Evolutionary conservation across 2,797 vertebrate genomes (phyloP), one percentile per base, ranked within the genome.

Genomic region (Pseudomugil gertrudae): DNA sequence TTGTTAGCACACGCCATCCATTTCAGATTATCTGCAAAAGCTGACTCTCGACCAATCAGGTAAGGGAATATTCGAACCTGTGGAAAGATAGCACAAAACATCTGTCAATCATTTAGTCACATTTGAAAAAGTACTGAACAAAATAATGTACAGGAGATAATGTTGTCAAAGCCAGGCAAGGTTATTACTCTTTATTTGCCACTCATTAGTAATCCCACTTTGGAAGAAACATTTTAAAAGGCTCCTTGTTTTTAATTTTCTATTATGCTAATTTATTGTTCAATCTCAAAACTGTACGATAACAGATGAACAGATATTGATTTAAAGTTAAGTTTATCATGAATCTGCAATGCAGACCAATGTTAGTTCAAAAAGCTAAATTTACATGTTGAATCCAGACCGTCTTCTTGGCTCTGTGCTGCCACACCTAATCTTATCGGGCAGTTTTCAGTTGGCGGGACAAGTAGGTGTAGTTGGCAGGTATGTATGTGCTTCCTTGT

Each of bases 1-100:
- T 99, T 99, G 90, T 99, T 99, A 71, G 97, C 97, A 84, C 98
- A 99, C 13, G 98, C 98, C 97, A 99, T 99, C 98, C 98, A 99
- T 91, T 99, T 99, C 59, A 99, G 93, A 84, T 99, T 99, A 91
- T 99, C 97, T 73, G 97, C 97, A 79, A 99, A 99, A 38, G 96
- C 97, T 68, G 96, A 96, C 90, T 99, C 97, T 80, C 98, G 95
- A 81, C 98, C 98, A 90, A 99, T 99, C 90, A 99, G 91, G 91
- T 99, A 99, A 0, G 98, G 96, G 81, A 99, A 99, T 89, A 99
- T 98, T 62, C 98, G 95, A 73, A 99, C 96, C 98, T 99, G 89
- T 2, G 32, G 63, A 87, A 64, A 76, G 64, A 89, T 61, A 83
- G 57, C 40, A 90, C 86, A 92, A 81, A 86, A 48, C 62, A 74